Evolutionary conservation across 2,888 invertebrate genomes (phyloP).

Genomic region (Mystacides longicornis): DNA sequence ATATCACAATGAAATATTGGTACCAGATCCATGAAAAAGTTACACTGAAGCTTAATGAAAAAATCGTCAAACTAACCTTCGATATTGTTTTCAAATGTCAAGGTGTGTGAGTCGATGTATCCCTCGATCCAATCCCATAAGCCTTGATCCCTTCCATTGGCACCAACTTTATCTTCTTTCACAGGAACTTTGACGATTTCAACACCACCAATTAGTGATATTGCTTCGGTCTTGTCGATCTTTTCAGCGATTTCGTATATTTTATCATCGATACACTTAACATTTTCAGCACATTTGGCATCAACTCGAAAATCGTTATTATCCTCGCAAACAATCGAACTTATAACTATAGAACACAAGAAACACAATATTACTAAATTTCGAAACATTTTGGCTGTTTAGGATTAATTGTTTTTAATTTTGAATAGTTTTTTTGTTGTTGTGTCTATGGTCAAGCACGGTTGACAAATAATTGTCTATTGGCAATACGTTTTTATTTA

Average conservation of each 20-base stretch:
- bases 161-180: conserved; percentile 3
- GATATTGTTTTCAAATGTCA: conserved; percentile 25
- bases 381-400: conserved; percentile 4
- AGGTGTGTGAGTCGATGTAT: conserved; percentile 42
- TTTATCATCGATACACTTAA: conserved; percentile 36
- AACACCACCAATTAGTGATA: conserved; percentile 38
- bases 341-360: background rate
- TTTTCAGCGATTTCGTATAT: conserved; percentile 41
- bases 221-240: conserved; percentile 37
- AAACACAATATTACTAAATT: background rate
- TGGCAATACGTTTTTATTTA: conserved; percentile 21
- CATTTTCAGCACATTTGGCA: conserved; percentile 30
- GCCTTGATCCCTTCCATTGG: conserved; percentile 31
- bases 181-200: conserved; percentile 30
- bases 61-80: conserved; percentile 11
- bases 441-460: conserved; percentile 13
- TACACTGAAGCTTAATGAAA: too few relatives aligned
- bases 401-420: background rate
- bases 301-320: conserved; percentile 26
- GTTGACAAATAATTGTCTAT: conserved; percentile 17
- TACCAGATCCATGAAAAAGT: too few relatives aligned
- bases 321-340: background rate
- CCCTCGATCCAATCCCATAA: conserved; percentile 40
- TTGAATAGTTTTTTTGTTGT: background rate
- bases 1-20: too few relatives aligned